Percentiles rank a stretch among this genome's conserved stretches.
phyloP scores from a whole-genome alignment of 2,113 vertebrate genomes.

The Redunca redunca region DNA sequence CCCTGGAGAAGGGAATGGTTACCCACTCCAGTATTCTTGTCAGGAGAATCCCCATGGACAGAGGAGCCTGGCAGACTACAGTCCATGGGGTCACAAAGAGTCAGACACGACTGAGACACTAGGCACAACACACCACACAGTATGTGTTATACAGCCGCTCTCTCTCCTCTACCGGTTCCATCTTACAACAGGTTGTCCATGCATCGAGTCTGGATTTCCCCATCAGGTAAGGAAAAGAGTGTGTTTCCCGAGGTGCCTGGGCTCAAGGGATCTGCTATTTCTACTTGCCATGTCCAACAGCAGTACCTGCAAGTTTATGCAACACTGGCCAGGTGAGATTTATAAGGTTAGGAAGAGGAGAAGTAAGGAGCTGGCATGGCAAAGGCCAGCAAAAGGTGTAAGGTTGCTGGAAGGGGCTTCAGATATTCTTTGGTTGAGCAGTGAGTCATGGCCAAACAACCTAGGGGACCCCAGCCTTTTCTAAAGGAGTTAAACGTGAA shows the following conservation, averaged over 20 bases:
- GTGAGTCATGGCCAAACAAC: not conserved
- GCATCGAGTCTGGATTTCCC: not conserved
- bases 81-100: not conserved
- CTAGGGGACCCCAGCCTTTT: not conserved
- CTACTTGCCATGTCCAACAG: not conserved
- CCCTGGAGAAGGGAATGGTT: not conserved
- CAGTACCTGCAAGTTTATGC: not conserved
- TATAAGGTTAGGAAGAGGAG: not conserved
- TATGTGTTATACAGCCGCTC: not conserved
- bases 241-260: not conserved
- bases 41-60: not conserved
- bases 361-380: not conserved
- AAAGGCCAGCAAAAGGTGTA: not conserved
- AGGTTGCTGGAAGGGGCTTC: not conserved
- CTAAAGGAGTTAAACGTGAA: not conserved
- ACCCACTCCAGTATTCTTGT: not conserved
- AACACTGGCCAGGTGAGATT: not conserved
- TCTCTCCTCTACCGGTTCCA: not conserved
- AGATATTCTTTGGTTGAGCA: not conserved
- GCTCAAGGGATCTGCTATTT: not conserved
- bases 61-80: not conserved
- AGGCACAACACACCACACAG: not conserved
- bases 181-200: not conserved
- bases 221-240: not conserved
- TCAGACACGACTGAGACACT: not conserved